Evolutionary conservation across 2,113 vertebrate genomes (phyloP), one percentile per base, ranked within the genome.

Genomic region (Myotis yumanensis): DNA sequence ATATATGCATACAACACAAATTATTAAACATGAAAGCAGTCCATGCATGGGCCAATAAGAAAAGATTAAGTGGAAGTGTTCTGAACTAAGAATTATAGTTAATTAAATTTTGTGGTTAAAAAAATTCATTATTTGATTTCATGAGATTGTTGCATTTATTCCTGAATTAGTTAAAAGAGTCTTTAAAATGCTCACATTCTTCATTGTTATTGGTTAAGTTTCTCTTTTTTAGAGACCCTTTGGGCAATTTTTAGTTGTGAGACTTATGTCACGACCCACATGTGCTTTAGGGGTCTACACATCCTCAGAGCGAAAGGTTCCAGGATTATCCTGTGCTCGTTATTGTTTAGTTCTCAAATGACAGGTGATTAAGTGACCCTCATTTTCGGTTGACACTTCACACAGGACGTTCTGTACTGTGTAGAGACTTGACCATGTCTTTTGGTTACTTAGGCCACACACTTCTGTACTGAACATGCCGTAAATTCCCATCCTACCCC

Each of bases 181-280:
- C n/a, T 93, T 25, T 15, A 52, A 77, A 86, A 77, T 84, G 17
- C 3, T 15, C n/a, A 1, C 77, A 30, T 86, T 86, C 8, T 89
- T 86, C 23, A 28, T 37, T 51, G 9, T 52, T 72, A 48, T n/a
- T 87, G 7, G 11, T 68, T 52, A 57, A 68, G 12, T 37, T 73
- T 35, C 40, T 92, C n/a, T 79, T 88, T n/a, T 89, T 77, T 73
- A 75, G 80, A 75, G 54, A 86, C 28, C 18, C 28, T 91, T 62
- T 15, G 54, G 40, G 32, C 28, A 64, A 71, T 40, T 80, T 93
- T 88, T 88, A 43, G n/a, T 76, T 59, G 18, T 85, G 72, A 86
- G 79, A 85, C 43, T 93, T 82, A 48, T 75, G 20, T 32, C 30
- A 4, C 32, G 30, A 35, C 35, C 37, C n/a, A 35, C 22, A 16